A percentile compares a stretch with the other conserved stretches of the same genome.
Conservation (phyloP, 2,113 vertebrate species). For the Boulengerochromis microlepis region DNA sequence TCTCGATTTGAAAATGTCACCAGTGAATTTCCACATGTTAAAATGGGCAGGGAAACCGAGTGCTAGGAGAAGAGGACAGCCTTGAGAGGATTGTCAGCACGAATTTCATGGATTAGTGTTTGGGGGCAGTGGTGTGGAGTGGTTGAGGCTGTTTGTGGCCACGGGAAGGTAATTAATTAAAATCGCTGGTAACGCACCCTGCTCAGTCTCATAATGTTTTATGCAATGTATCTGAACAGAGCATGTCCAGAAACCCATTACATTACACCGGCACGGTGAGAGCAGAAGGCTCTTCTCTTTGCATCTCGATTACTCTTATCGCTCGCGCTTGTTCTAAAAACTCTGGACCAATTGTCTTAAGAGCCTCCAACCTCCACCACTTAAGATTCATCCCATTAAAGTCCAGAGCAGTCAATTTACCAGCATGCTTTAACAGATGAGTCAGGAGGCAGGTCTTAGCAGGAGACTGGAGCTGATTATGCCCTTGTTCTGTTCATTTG, state of each 20-base stretch:
- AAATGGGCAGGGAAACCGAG: background rate
- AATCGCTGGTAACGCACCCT: conserved; percentile 37
- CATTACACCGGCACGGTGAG: background rate
- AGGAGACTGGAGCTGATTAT: conserved; percentile 63
- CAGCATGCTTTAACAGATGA: conserved; percentile 49
- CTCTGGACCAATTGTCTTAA: background rate
- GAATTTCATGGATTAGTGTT: conserved; percentile 56
- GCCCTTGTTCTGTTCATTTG: conserved; percentile 66
- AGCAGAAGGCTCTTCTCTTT: background rate
- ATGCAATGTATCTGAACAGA: conserved; percentile 19
- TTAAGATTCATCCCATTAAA: conserved; percentile 55
- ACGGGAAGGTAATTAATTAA: conserved; percentile 64
- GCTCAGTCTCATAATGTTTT: conserved; percentile 22
- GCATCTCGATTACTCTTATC: background rate
- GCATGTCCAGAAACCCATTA: conserved; percentile 1
- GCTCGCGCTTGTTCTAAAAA: background rate
- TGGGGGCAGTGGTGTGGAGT: conserved; percentile 19
- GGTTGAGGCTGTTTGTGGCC: conserved; percentile 39
- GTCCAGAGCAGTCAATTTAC: conserved; percentile 53
- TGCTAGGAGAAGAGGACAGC: conserved; percentile 15
- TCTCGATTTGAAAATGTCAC: conserved; percentile 23
- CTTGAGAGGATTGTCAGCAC: conserved; percentile 49
- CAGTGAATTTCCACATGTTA: background rate
- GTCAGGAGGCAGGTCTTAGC: conserved; percentile 46
- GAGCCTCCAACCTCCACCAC: conserved; percentile 11